Base-by-base conservation (phyloP, 92 coral and sea anemone genomes). In the Umimayanthus chanpuru region DNA sequence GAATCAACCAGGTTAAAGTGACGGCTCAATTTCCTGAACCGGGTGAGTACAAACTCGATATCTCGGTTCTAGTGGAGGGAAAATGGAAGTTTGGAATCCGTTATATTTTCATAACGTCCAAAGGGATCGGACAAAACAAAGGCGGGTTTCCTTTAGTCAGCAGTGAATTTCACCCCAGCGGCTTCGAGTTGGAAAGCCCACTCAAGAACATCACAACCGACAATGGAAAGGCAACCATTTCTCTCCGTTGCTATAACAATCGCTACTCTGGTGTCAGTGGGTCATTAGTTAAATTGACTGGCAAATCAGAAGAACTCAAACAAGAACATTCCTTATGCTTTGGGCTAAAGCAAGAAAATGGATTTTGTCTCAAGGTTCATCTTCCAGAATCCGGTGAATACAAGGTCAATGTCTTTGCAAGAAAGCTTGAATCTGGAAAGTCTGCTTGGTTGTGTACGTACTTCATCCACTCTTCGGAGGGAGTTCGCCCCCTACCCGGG, bases 111-210 rank as follows among this genome's bases (percentile, higher is more conserved):
- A 89, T 76, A 38, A 88, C 96, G 65, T 67, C 92, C 70, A 93
- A 88, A 21, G 98, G 98, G 21, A 92, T 95, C 55, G 98, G 96
- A 9, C 86, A 92, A 58, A 88, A 87, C 73, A 88, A 90, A 41
- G 98, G 98, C 5, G 98, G 98, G n/a, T 95, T 93, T 89, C 98
- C 98, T 25, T 73, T 72, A 64, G 80, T 95, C 0, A 83, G 92
- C 64, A 64, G 85, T 20, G 91, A 90, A 10, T 92, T 95, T 20
- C 86, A 95, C 56, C 64, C 98, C 53, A 89, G 90, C 39, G 96
- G 96, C 4, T 93, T 95, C 85, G 92, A 83, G 70, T 49, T 95
- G 77, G 85, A 93, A 26, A 82, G 90, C 29, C 98, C 98, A 40
- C 43, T 79, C 36, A 89, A 71, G 82, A 95, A 95, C 91, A 93